Evolutionary conservation across 2,888 invertebrate genomes (phyloP), one percentile per base, ranked within the genome.

Genomic region (Sycophila texana): DNA sequence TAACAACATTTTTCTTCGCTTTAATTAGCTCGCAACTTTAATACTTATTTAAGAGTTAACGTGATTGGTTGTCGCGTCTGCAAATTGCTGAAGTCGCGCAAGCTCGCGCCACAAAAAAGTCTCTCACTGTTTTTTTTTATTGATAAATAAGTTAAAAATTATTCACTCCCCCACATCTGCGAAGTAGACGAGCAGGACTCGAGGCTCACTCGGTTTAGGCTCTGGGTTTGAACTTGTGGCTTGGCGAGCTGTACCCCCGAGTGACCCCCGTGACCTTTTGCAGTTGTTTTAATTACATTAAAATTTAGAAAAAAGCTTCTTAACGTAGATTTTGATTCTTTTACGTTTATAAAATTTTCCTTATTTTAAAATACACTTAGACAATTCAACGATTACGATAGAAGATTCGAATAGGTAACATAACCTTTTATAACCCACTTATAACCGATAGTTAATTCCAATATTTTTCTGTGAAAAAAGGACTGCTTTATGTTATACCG

Each of bases 21-120:
- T 82, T 84, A 82, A 82, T 84, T 84, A 83, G 78, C 70, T 83
- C 79, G 80, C 80, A 84, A 84, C 82, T 85, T 84, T 74, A 83
- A 84, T 83, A 83, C 81, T 81, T 88, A 87, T 88, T 88, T 88
- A 88, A 87, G 87, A 88, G 86, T 87, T 89, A 89, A 89, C 86
- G 86, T 90, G 90, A 90, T 90, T 90, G 90, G 89, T 88, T 90
- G 86, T 90, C 90, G 90, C 90, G 88, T 89, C 87, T 74, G 77
- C 77, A 79, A 82, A 85, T 84, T 84, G 84, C 84, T 84, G 74
- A 82, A 74, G 61, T 77, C 74, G 73, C 79, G 74, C 79, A 66
- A 81, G 74, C 51, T 76, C 79, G 79, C 74, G 71, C 74, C 74
- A 79, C 77, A 68, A 74, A 74, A 39, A 78, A 77, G 74, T 76